Conservation (phyloP, 2,888 invertebrate species). For the Thereva unica region DNA sequence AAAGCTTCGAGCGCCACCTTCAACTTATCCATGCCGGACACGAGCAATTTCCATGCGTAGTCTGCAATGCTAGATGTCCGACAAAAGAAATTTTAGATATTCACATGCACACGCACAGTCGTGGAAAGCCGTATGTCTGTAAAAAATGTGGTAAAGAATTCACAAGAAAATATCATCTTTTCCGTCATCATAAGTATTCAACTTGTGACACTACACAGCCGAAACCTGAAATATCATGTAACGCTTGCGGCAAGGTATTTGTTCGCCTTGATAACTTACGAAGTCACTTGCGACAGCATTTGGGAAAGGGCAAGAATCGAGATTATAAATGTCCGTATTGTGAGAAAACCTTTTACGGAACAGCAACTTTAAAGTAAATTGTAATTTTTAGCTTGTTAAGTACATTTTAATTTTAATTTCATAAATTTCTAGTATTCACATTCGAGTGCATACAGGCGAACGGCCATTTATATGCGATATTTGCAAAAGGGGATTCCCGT, state of each 20-base stretch:
- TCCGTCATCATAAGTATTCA: conserved; percentile 54
- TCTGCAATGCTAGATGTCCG: conserved; percentile 70
- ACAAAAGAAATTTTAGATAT: conserved; percentile 65
- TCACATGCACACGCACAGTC: conserved; percentile 69
- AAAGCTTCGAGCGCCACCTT: conserved; percentile 68
- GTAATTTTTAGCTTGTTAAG: conserved; percentile 11
- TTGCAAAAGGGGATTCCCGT: conserved; percentile 74
- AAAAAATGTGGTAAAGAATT: conserved; percentile 72
- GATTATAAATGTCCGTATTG: conserved; percentile 68
- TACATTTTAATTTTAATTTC: conserved; percentile 7
- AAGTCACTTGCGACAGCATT: conserved; percentile 71
- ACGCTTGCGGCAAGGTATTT: conserved; percentile 56
- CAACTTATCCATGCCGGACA: conserved; percentile 71
- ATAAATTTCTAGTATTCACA: conserved; percentile 61
- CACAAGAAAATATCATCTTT: conserved; percentile 77
- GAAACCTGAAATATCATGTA: conserved; percentile 53
- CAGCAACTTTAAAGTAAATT: conserved; percentile 61
- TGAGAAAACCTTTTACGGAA: conserved; percentile 68
- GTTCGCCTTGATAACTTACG: conserved; percentile 70
- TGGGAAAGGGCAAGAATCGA: conserved; percentile 65
- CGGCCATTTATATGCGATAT: conserved; percentile 73
- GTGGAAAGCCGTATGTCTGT: conserved; percentile 67
- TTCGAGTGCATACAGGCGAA: conserved; percentile 69
- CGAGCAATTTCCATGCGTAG: conserved; percentile 66
- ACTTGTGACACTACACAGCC: conserved; percentile 51